Evolutionary conservation across 2,113 vertebrate species (phyloP).

Genomic region (Vimba vimba): DNA sequence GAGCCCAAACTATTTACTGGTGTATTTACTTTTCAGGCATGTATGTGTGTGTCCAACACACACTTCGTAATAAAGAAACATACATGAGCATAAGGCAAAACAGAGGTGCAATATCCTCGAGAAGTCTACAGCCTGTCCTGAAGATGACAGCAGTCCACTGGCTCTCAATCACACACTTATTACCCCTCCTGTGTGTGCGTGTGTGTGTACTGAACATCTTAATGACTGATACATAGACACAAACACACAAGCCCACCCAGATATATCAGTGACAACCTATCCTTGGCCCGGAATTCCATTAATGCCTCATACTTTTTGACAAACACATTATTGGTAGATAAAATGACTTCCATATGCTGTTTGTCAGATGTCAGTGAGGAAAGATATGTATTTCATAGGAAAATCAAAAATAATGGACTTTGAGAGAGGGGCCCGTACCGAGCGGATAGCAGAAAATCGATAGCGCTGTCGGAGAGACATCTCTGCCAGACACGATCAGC

Average conservation of each 20-base stretch:
- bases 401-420: conserved; percentile 88
- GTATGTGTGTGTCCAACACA: conserved; percentile 1
- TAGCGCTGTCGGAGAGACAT: conserved; percentile 70
- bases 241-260: conserved; percentile 54
- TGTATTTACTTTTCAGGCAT: background rate
- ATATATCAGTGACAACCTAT: conserved; percentile 77
- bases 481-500: conserved; percentile 53
- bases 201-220: conserved; percentile 43
- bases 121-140: conserved; percentile 71
- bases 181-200: conserved; percentile 46
- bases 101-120: conserved; percentile 73
- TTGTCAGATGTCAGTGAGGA: conserved; percentile 86
- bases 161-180: conserved; percentile 57
- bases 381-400: conserved; percentile 85
- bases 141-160: conserved; percentile 58
- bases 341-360: conserved; percentile 86
- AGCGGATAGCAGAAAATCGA: conserved; percentile 80
- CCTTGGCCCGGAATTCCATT: conserved; percentile 80
- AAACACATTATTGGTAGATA: conserved; percentile 86
- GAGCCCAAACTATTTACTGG: background rate
- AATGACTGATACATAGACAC: conserved; percentile 63
- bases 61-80: background rate
- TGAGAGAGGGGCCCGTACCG: conserved; percentile 73
- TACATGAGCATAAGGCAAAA: conserved; percentile 63
- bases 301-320: conserved; percentile 80